Percentiles rank a stretch among this genome's conserved stretches.
These are phyloP conservation scores for Orchesella flavescens DNA, from an alignment of 2,888 invertebrate species.

Conservation along the genomic window DNA sequence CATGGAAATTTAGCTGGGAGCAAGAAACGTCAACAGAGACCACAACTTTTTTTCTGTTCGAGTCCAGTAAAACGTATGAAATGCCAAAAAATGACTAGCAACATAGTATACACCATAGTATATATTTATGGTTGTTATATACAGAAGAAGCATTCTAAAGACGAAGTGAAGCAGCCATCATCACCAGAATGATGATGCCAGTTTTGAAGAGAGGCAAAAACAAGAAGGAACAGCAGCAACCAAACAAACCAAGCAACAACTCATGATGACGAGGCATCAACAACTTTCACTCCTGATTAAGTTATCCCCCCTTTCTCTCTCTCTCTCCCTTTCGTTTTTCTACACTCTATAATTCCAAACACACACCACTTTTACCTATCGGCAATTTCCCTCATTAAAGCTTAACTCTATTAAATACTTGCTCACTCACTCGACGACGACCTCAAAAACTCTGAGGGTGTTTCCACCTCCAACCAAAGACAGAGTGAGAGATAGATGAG, in stretches of 20 bases:
- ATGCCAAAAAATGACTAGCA: background rate
- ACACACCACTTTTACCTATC: conserved; percentile 70
- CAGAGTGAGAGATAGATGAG: background rate
- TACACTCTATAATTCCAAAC: conserved; percentile 68
- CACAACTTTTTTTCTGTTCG: conserved; percentile 32
- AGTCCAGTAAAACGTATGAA: background rate
- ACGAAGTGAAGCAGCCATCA: conserved; percentile 22
- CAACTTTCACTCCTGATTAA: conserved; percentile 71
- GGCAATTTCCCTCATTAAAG: conserved; percentile 68
- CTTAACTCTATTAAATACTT: conserved; percentile 61
- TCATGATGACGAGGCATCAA: conserved; percentile 56
- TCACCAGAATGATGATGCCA: conserved; percentile 44
- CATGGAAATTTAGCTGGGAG: conserved; percentile 36
- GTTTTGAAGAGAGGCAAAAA: conserved; percentile 19
- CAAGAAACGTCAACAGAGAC: conserved; percentile 44
- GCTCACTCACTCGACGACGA: conserved; percentile 38
- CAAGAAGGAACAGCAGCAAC: conserved; percentile 11
- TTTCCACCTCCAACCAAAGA: background rate
- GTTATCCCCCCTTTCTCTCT: conserved; percentile 65
- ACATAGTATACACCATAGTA: background rate
- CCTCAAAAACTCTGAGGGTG: conserved; percentile 38
- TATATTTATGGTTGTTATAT: background rate
- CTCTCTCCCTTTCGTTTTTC: background rate
- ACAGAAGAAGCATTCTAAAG: conserved; percentile 18
- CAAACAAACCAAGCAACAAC: conserved; percentile 32